Evolutionary conservation across 2,797 vertebrate genomes (phyloP).

Genomic region (Buceros bicornis): DNA sequence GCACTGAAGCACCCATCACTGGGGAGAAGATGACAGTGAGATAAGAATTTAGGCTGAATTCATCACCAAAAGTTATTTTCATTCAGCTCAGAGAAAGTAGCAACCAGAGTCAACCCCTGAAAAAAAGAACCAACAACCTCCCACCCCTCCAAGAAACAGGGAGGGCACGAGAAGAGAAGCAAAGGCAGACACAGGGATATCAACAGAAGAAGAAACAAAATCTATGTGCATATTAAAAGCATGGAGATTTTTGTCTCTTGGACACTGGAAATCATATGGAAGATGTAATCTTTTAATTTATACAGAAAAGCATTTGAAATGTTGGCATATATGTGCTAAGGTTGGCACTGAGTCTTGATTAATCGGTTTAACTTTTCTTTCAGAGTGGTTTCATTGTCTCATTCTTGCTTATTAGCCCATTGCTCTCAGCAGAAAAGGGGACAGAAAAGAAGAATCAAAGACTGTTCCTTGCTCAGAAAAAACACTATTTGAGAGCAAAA

Average conservation of each 20-base stretch:
- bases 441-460: background rate
- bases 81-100: background rate
- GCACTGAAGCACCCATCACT: background rate
- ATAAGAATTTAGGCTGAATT: background rate
- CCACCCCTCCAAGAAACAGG: background rate
- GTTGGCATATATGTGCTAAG: background rate
- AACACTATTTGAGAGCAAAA: background rate
- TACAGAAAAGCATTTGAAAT: background rate
- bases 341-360: background rate
- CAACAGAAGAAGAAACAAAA: background rate
- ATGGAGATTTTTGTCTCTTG: background rate
- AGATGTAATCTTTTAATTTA: background rate
- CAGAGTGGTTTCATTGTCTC: background rate
- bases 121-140: background rate
- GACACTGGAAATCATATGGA: background rate
- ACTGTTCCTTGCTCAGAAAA: background rate
- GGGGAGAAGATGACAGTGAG: background rate
- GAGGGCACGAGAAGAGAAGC: background rate
- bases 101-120: background rate
- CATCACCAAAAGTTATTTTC: background rate
- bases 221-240: background rate
- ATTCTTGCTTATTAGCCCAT: background rate
- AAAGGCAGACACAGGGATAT: background rate
- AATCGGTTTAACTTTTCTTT: slow-evolving; percentile 4
- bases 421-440: background rate